phyloP scores from a whole-genome alignment of 1,140 invertebrate species.

The Cepaea nemoralis region DNA sequence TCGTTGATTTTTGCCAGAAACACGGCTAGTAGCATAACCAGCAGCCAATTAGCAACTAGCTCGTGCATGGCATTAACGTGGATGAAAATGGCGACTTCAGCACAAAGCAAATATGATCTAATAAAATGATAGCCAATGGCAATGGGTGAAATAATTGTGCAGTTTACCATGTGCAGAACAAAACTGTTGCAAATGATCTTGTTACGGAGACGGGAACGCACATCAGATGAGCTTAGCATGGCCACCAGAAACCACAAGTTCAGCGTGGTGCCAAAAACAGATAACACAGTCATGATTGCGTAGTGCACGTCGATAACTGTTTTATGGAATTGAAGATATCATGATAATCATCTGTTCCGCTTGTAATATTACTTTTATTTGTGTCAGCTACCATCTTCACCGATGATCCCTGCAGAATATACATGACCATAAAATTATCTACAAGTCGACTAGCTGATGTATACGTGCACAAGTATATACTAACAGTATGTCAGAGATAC shows the following conservation, averaged over 20 bases:
- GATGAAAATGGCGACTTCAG: too few relatives aligned
- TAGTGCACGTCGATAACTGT: neutral
- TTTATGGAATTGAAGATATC: too few relatives aligned
- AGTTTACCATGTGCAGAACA: neutral
- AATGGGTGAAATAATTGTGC: neutral
- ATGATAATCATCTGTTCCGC: too few relatives aligned
- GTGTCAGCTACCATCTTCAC: too few relatives aligned
- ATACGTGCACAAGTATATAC: too few relatives aligned
- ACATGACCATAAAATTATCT: too few relatives aligned
- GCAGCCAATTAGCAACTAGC: neutral
- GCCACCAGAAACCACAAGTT: constrained; percentile 12
- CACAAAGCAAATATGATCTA: too few relatives aligned
- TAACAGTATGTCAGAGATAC: too few relatives aligned
- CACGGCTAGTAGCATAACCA: neutral
- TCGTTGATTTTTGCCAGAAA: neutral
- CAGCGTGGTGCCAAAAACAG: neutral
- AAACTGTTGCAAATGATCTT: neutral
- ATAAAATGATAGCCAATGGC: too few relatives aligned
- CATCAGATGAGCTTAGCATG: neutral
- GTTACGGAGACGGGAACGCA: neutral
- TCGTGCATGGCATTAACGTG: neutral
- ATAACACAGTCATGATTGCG: neutral
- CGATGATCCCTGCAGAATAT: too few relatives aligned
- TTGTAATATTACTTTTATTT: too few relatives aligned
- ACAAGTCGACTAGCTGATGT: too few relatives aligned